Evolutionary conservation across 2,113 vertebrate genomes (phyloP).

Genomic region (Tychaedon coryphoeus): DNA sequence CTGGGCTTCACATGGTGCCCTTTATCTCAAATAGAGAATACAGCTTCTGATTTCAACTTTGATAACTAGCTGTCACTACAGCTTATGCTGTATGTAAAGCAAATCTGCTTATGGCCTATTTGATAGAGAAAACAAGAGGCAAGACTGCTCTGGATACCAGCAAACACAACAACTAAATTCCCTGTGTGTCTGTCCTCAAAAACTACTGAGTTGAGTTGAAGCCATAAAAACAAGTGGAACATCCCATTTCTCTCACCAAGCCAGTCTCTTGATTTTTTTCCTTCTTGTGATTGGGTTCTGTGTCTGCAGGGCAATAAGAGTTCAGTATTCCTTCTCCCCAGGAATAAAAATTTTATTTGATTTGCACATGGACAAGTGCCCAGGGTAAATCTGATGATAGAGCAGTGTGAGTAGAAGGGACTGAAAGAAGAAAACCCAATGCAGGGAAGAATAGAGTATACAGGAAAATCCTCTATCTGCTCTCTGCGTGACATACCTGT

Average conservation of each 20-base stretch:
- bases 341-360: background rate
- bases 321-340: constrained; percentile 8
- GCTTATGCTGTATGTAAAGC: background rate
- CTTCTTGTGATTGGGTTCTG: background rate
- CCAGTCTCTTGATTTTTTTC: background rate
- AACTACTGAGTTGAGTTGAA: background rate
- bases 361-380: background rate
- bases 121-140: background rate
- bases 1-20: background rate
- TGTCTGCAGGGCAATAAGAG: background rate
- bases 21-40: background rate
- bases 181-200: background rate
- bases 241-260: background rate
- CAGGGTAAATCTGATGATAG: background rate
- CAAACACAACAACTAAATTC: background rate
- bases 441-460: background rate
- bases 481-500: background rate
- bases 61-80: background rate
- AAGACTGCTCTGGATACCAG: background rate
- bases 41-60: background rate
- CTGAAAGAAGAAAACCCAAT: background rate
- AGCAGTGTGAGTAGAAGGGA: background rate
- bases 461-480: background rate
- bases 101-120: background rate
- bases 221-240: background rate